Base-by-base conservation (phyloP, 2,113 vertebrate species). In the Scortum barcoo region DNA sequence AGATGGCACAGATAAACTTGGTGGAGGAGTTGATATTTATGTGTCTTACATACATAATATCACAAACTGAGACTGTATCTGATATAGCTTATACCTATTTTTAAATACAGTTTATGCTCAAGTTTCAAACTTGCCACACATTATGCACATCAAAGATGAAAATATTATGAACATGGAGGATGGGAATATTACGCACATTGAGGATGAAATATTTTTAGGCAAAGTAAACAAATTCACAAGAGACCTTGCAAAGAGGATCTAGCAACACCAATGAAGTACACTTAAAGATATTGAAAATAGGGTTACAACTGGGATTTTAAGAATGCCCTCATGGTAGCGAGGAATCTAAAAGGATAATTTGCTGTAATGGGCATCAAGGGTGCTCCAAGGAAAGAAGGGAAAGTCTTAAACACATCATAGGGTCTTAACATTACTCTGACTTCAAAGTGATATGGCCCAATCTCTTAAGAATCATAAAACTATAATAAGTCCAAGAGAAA, bases 381-480 rank as follows among this genome's bases (percentile, higher is more conserved):
- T 76, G 69, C 77, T 82, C 58, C 61, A 70, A 62, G 61, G 60
- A 14, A 70, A 81, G 65, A 76, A 36, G 63, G 22, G 22, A 22
- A 74, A 83, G 63, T 74, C 62, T 85, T 75, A 58, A 84, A 54
- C 66, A 62, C 66, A 83, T 78, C 72, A 56, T 5, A 78, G 57
- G 33, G 57, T 82, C 70, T 85, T 86, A 73, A 68, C 38, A 81
- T 78, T 81, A 74, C 53, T 83, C 63, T 56, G 26, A 81, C 88
- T 89, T 91, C 85, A 89, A 84, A 89, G 85, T 62, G 40, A 76
- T 68, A 76, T 63, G 57, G 40, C 26, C 73, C 30, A 61, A 63
- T 84, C 89, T 80, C 67, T 89, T 84, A 69, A 69, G 46, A 88
- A 76, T 86, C 76, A 74, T 85, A 81, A 89, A 91, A 85, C 8